Base-by-base conservation (phyloP, 1,140 invertebrate species). In the roundworm (Caenorhabditis elegans) region DNA sequence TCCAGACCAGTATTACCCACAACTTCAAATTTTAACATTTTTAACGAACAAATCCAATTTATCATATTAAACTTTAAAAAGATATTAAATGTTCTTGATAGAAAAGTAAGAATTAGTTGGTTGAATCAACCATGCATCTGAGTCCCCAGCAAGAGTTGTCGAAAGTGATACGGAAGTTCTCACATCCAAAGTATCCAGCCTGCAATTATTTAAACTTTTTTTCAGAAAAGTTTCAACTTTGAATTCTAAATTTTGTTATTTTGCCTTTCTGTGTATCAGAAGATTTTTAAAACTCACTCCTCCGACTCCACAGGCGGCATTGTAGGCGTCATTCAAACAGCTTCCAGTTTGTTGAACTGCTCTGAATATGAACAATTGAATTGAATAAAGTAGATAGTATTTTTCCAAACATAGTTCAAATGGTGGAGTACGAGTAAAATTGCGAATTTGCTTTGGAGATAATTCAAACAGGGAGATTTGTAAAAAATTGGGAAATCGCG, bases 131-230 rank as follows among this genome's bases (percentile, higher is more conserved):
- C 34, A 60, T 60, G 47, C 80, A 81, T 48, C 80, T 60, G 36
- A 77, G 46, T 46, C 75, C 80, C 39, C 60, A 81, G 70, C 80
- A 81, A 28, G 80, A 51, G 22, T 81, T 60, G 24, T 81, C 80
- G 70, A 81, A 81, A 8, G 80, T 81, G 65, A 47, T 76, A 26
- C 80, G 60, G 80, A 81, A 81, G 26, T 48, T 51, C 24, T 81
- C 80, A 22, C 80, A 81, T 51, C 80, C 80, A 36, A 51, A 81
- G 60, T 70, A 81, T 43, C 80, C 80, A 17, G 70, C 65, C 39
- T 53, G 34, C 34, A 49, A 78, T 31, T 4, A 17, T 53, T 34
- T 70, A 55, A 55, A 55, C 51, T 10, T 13, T 55, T 22, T 8
- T 22, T 55, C 51, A 15, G 11, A 15, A 15, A 10, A 24, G 24